These are phyloP conservation scores for Listronotus oregonensis DNA, from an alignment of 1,140 invertebrate species.

Conservation along the genomic window DNA sequence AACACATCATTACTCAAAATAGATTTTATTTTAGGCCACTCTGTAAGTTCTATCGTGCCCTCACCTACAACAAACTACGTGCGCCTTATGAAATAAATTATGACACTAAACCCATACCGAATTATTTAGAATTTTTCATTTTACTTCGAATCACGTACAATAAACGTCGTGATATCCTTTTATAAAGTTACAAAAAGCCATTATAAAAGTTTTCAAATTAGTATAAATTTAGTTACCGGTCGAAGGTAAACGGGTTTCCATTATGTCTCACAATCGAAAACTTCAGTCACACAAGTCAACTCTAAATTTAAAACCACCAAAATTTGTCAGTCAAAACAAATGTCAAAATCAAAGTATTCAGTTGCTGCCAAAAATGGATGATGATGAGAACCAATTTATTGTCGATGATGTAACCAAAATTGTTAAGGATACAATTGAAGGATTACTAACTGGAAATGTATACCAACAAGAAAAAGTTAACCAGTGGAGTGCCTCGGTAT, in stretches of 20 bases:
- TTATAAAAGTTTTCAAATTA: no score
- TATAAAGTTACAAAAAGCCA: not conserved
- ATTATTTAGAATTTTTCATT: slow-evolving; percentile 7
- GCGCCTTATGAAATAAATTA: slow-evolving; percentile 23
- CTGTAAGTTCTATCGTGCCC: slow-evolving; percentile 23
- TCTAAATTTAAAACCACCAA: slow-evolving; percentile 1
- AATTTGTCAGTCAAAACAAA: slow-evolving; percentile 2
- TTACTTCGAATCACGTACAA: slow-evolving; percentile 1
- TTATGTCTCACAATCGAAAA: slow-evolving; percentile 11
- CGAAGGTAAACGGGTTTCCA: not conserved
- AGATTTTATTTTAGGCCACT: slow-evolving; percentile 18
- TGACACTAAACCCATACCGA: slow-evolving; percentile 12
- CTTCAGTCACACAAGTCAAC: slow-evolving; percentile 10
- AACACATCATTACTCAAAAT: no score
- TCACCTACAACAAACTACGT: slow-evolving; percentile 2
- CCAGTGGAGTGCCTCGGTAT: slow-evolving; percentile 94
- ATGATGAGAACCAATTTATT: slow-evolving; percentile 53
- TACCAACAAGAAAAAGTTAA: slow-evolving; percentile 97
- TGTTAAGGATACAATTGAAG: slow-evolving; percentile 96
- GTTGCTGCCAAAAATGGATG: slow-evolving; percentile 32
- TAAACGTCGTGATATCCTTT: slow-evolving; percentile 7
- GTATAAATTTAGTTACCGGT: slow-evolving; percentile 9
- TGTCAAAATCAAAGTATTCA: slow-evolving; percentile 14
- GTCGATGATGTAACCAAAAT: slow-evolving; percentile 89
- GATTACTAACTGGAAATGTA: slow-evolving; percentile 88